Evolutionary conservation across 2,113 vertebrate species (phyloP).

Genomic region (Scytalopus superciliaris): DNA sequence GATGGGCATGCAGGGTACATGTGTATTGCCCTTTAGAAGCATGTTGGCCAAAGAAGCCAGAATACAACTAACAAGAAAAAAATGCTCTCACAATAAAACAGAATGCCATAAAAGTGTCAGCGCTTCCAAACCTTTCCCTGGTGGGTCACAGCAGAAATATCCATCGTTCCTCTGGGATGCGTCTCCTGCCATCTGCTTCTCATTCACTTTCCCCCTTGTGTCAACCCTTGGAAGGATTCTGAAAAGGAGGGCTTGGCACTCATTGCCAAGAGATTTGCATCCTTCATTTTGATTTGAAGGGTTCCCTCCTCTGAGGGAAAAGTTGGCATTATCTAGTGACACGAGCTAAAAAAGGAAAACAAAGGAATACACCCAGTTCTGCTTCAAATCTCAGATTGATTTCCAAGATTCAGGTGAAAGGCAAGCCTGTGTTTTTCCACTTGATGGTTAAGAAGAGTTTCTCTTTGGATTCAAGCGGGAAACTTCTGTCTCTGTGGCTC

Average conservation of each 20-base stretch:
- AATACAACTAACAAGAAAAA: conserved; percentile 49
- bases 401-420: conserved; percentile 29
- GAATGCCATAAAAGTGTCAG: conserved; percentile 57
- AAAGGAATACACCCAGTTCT: conserved; percentile 28
- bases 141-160: conserved; percentile 62
- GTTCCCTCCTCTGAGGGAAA: background rate
- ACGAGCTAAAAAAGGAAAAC: conserved; percentile 46
- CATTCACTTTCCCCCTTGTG: background rate
- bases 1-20: background rate
- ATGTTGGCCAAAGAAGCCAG: conserved; percentile 36
- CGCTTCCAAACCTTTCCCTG: conserved; percentile 49
- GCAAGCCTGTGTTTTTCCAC: conserved; percentile 11
- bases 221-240: conserved; percentile 24
- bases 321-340: conserved; percentile 3
- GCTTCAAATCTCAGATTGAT: background rate
- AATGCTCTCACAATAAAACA: conserved; percentile 45
- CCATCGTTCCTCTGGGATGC: background rate
- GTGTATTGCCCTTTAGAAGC: conserved; percentile 32
- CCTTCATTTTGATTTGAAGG: conserved; percentile 34
- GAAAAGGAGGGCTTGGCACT: conserved; percentile 9
- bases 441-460: background rate
- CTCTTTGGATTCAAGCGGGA: background rate
- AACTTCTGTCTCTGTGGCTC: background rate
- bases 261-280: conserved; percentile 18
- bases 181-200: conserved; percentile 49